Percentiles rank a stretch among this genome's conserved stretches.
Conservation (phyloP, 2,797 vertebrate species). For the Coluber constrictor region DNA sequence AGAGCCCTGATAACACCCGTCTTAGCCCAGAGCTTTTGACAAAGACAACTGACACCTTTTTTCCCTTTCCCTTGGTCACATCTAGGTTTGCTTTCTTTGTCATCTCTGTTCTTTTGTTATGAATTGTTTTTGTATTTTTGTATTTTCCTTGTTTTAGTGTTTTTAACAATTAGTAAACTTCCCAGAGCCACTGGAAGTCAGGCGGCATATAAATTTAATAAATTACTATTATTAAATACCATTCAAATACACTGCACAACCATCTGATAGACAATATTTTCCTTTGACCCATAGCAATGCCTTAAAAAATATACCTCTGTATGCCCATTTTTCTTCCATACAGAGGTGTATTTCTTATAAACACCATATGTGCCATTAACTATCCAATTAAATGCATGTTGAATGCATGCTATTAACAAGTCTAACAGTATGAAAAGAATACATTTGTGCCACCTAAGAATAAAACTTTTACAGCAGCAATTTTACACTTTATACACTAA, state of each 20-base stretch:
- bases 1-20: background rate
- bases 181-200: background rate
- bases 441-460: background rate
- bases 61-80: background rate
- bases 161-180: background rate
- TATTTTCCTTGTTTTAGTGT: background rate
- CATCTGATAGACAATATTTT: background rate
- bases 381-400: constrained; percentile 26
- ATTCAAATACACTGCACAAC: background rate
- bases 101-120: background rate
- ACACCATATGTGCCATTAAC: background rate
- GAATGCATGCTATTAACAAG: constrained; percentile 18
- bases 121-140: background rate
- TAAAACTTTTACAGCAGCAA: constrained; percentile 23
- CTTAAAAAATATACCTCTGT: background rate
- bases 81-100: background rate
- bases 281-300: background rate
- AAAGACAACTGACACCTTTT: background rate
- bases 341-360: background rate
- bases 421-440: constrained; percentile 29
- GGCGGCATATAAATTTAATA: background rate
- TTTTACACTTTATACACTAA: constrained; percentile 15
- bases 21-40: background rate
- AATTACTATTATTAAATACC: background rate
- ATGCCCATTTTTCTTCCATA: background rate